These are phyloP conservation scores for Planiliza haematocheilus DNA, from an alignment of 2,113 vertebrate genomes.

Conservation along the genomic window DNA sequence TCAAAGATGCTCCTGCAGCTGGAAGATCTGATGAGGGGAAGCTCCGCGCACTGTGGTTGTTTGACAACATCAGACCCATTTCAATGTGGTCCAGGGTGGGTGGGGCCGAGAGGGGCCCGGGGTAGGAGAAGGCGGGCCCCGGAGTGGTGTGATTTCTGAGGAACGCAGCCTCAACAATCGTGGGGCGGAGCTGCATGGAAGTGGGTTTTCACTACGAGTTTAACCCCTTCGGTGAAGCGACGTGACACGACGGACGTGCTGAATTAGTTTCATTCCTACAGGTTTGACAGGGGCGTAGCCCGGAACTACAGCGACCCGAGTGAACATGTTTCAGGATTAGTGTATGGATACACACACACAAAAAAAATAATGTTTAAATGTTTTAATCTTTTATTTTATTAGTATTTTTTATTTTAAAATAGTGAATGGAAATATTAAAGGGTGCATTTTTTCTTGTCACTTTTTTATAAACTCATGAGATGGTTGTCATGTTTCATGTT, in stretches of 20 bases:
- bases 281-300: neutral
- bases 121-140: conserved; percentile 49
- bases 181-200: conserved; percentile 62
- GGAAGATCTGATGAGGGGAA: conserved; percentile 19
- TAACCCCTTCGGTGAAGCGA: conserved; percentile 62
- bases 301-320: neutral
- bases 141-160: conserved; percentile 84
- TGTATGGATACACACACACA: no score
- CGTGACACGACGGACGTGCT: neutral
- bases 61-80: conserved; percentile 76
- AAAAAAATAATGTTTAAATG: no score
- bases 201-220: conserved; percentile 55
- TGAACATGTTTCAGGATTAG: neutral
- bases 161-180: conserved; percentile 54
- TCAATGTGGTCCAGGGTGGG: conserved; percentile 79
- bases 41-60: conserved; percentile 53
- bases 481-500: no score
- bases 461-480: no score
- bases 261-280: neutral
- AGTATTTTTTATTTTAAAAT: no score
- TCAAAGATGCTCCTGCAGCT: conserved; percentile 31
- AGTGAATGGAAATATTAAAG: no score
- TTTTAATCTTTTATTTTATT: no score
- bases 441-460: no score
- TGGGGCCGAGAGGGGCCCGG: conserved; percentile 59